Evolutionary conservation across 2,888 invertebrate genomes (phyloP), one percentile per base, ranked within the genome.

Genomic region (Capitulum mitella): DNA sequence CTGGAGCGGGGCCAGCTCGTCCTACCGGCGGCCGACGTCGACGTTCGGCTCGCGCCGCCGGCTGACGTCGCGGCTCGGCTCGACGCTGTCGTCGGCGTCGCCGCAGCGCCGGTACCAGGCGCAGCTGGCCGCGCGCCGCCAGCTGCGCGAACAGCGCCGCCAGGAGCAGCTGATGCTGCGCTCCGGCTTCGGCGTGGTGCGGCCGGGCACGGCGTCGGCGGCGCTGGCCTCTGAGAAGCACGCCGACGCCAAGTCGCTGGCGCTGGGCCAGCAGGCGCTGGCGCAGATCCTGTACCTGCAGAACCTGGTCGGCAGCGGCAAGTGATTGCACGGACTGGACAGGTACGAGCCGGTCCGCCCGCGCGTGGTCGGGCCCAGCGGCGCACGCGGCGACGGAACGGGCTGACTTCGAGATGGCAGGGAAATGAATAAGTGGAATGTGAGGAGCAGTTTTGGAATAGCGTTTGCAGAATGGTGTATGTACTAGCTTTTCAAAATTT

Each of bases 221-320:
- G 70, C 70, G 70, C 70, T 70, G 40, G 70, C 70, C 8, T 6
- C 37, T 26, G 70, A 70, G 70, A 70, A 70, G 40, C 37, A 40
- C 37, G 70, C 70, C 22, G 70, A 70, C 40, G 3, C 70, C 40
- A 70, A 70, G 70, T 70, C 70, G 26, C 40, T 70, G 70, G 70
- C 70, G 70, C 70, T 70, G 26, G 70, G 70, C 1, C 37, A 70
- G 22, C 70, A 70, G 70, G 70, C 70, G 26, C 70, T 70, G 70
- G 26, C 37, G 40, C 70, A 70, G 70, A 70, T 70, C 40, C 70
- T 70, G 10, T 70, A 40, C 26, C 26, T 70, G 70, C 70, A 70
- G 70, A 70, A 70, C 40, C 70, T 70, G 70, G 70, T 70, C 37
- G 70, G 70, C 37, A 3, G 34, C 26, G 70, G 37, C 16, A n/a